These are phyloP conservation scores for Xerus rutilus DNA, from an alignment of 2,797 vertebrate genomes.

Conservation along the genomic window DNA sequence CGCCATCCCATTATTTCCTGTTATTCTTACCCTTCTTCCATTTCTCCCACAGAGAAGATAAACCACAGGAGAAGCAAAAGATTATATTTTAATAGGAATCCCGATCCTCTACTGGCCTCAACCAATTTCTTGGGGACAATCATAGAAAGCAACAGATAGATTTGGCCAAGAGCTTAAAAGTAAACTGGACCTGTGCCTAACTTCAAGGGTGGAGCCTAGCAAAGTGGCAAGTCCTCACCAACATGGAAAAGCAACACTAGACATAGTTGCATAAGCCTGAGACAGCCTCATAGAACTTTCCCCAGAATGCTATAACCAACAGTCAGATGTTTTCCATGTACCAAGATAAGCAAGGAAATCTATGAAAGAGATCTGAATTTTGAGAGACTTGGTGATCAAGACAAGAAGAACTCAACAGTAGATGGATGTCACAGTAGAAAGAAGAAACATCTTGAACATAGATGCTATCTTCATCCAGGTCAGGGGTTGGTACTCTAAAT, in stretches of 20 bases:
- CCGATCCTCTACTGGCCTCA: neutral
- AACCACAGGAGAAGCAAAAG: slow-evolving; percentile 39
- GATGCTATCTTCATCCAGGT: neutral
- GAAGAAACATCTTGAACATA: slow-evolving; percentile 35
- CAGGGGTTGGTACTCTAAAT: neutral
- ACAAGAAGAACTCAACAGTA: neutral
- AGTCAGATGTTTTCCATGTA: neutral
- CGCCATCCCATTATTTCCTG: neutral
- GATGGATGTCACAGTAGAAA: slow-evolving; percentile 28
- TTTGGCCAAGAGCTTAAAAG: neutral
- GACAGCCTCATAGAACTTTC: neutral
- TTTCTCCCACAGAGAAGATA: neutral
- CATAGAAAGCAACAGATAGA: neutral
- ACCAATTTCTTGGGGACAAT: neutral
- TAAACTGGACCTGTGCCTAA: slow-evolving; percentile 25
- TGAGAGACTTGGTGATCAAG: neutral
- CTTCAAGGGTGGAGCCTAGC: neutral
- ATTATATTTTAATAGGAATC: neutral
- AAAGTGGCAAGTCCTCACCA: neutral
- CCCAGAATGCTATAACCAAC: neutral
- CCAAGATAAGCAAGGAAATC: neutral
- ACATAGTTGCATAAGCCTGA: neutral
- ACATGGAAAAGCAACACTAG: neutral
- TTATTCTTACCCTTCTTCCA: slow-evolving; percentile 24
- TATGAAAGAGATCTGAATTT: neutral